Evolutionary conservation across 64 coral and sea anemone genomes (phyloP).

Genomic region (Pocillopora verrucosa): DNA sequence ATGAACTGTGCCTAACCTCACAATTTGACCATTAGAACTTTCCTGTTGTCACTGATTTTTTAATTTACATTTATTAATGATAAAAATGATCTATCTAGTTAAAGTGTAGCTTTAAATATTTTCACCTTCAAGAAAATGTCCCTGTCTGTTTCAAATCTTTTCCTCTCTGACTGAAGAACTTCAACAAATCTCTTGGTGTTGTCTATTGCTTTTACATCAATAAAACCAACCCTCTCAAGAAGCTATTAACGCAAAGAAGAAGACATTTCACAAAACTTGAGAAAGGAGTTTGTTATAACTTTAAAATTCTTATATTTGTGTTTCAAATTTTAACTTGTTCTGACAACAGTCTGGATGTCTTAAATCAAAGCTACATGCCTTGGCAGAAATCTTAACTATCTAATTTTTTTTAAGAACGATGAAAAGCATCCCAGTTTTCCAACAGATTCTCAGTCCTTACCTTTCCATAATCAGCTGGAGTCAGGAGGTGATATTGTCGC

Average conservation of each 20-base stretch:
- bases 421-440: too few species aligned
- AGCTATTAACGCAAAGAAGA: slow-evolving; percentile 49
- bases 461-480: slow-evolving; percentile 73
- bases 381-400: too few species aligned
- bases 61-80: too few species aligned
- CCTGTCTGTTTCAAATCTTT: slow-evolving; percentile 56
- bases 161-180: slow-evolving; percentile 62
- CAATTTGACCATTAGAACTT: too few species aligned
- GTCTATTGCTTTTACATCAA: slow-evolving; percentile 80
- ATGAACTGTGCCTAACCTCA: too few species aligned
- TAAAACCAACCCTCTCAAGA: slow-evolving; percentile 90
- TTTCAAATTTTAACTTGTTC: too few species aligned
- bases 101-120: not conserved
- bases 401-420: too few species aligned
- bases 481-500: slow-evolving; percentile 81
- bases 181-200: slow-evolving; percentile 76
- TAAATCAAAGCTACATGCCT: too few species aligned
- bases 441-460: not conserved
- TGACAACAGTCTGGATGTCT: too few species aligned
- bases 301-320: too few species aligned
- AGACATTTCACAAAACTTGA: not conserved
- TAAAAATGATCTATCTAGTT: not conserved
- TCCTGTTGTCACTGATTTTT: too few species aligned
- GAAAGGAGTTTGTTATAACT: not conserved
- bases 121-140: slow-evolving; percentile 71